Evolutionary conservation across 2,888 invertebrate species (phyloP).

Genomic region (Eupeodes luniger): DNA sequence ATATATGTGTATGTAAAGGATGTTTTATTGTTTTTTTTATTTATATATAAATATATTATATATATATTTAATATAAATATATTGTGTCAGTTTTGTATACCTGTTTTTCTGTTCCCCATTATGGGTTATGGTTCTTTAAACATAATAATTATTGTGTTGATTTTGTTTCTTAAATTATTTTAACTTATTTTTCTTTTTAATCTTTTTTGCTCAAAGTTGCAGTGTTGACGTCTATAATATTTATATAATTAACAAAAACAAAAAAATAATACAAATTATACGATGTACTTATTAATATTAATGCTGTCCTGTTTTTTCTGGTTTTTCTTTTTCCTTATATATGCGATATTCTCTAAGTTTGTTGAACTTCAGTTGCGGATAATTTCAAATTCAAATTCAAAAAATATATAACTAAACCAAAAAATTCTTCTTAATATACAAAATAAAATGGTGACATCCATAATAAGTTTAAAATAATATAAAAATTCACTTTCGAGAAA

Average conservation of each 20-base stretch:
- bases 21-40: conserved; percentile 60
- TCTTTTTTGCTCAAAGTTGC: conserved; percentile 68
- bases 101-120: conserved; percentile 50
- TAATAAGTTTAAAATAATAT: conserved; percentile 43
- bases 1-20: conserved; percentile 75
- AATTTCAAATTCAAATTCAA: conserved; percentile 41
- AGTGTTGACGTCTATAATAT: conserved; percentile 68
- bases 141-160: conserved; percentile 21
- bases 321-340: conserved; percentile 45
- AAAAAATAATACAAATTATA: conserved; percentile 8
- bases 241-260: conserved; percentile 18
- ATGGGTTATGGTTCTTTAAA: conserved; percentile 48
- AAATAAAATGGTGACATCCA: conserved; percentile 63
- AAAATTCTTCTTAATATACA: conserved; percentile 67
- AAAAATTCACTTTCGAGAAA: conserved; percentile 30
- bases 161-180: neutral
- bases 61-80: conserved; percentile 24
- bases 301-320: conserved; percentile 59
- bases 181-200: neutral
- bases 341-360: conserved; percentile 66
- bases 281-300: conserved; percentile 38
- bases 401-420: conserved; percentile 29
- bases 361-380: conserved; percentile 71
- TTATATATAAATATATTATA: conserved; percentile 33
- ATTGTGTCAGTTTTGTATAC: conserved; percentile 51